Evolutionary conservation across 2,797 vertebrate species (phyloP), one percentile per base, ranked within the genome.

Genomic region (Synanceia verrucosa): DNA sequence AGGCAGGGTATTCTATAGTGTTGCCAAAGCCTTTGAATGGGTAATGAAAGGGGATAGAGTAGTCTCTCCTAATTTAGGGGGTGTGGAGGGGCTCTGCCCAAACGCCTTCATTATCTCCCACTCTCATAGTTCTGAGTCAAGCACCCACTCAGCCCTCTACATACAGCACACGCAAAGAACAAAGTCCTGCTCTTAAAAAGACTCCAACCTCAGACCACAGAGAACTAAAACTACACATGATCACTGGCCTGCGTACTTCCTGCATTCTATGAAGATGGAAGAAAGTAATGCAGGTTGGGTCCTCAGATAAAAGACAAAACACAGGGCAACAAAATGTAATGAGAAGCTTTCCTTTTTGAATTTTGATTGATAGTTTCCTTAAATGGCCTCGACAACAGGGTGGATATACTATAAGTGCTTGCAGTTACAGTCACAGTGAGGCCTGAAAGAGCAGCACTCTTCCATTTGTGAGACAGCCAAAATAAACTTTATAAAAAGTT

Each of bases 311-410:
- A 67, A 66, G 69, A 81, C 63, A 81, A 84, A 84, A 86, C 67
- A 73, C 53, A 66, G 66, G 53, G 63, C 12, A 24, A 60, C 51
- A 75, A 2, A n/a, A 33, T 9, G 56, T 80, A 86, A 89, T 86
- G 66, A 82, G 67, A 89, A 70, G 82, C 73, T 87, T 81, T 55
- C 23, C 51, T 80, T 63, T 73, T 56, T 66, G 14, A 71, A 41
- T 59, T 57, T 34, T 82, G 81, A 88, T 88, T 86, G 81, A 79
- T 79, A 57, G 75, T 85, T 91, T 79, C 71, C 36, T 33, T 64
- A 82, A 85, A 84, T 61, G 51, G 70, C 47, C 34, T 11, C 0
- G 63, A 72, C 11, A 28, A 75, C 13, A 31, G 73, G n/a, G n/a
- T 6, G 1, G 31, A 75, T 59, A 43, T 33, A 65, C 59, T 64